A percentile compares a stretch with the other conserved stretches of the same genome.
phyloP scores from a whole-genome alignment of 2,888 invertebrate species.

The Cheilosia pagana region DNA sequence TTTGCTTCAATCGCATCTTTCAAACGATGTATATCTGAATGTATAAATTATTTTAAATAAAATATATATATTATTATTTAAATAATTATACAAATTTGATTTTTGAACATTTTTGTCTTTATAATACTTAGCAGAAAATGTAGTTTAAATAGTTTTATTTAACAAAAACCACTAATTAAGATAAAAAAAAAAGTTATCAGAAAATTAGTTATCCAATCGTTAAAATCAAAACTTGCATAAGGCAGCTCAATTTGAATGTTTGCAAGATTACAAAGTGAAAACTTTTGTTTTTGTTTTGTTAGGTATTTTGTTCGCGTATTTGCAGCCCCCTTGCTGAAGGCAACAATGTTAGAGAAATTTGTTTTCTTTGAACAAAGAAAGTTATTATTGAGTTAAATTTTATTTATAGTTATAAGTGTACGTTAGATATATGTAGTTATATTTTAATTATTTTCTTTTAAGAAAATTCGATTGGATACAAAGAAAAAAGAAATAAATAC shows the following conservation, averaged over 20 bases:
- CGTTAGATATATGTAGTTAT: constrained; percentile 24
- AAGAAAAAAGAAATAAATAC: constrained; percentile 25
- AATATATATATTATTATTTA: constrained; percentile 30
- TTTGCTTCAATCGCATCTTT: constrained; percentile 25
- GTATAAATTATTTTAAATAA: constrained; percentile 45
- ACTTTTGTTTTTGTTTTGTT: constrained; percentile 20
- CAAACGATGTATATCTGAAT: constrained; percentile 29
- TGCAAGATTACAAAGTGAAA: constrained; percentile 3
- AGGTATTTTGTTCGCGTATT: neutral
- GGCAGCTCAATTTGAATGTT: constrained; percentile 47
- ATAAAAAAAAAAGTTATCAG: neutral
- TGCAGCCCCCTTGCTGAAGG: neutral
- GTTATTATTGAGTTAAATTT: constrained; percentile 42
- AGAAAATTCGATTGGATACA: constrained; percentile 50
- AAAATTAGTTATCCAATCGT: constrained; percentile 13
- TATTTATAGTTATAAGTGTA: constrained; percentile 51
- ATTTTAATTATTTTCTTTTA: constrained; percentile 41
- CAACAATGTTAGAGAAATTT: constrained; percentile 18
- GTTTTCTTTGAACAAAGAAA: constrained; percentile 8
- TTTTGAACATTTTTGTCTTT: constrained; percentile 52
- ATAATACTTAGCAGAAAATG: constrained; percentile 32
- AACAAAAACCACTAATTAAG: constrained; percentile 19
- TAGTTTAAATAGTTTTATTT: constrained; percentile 24
- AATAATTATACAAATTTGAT: constrained; percentile 43
- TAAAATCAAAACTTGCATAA: constrained; percentile 16